A percentile compares a stretch with the other conserved stretches of the same genome.
Conservation (phyloP, 2,888 invertebrate species). For the Tolmerus cingulatus region DNA sequence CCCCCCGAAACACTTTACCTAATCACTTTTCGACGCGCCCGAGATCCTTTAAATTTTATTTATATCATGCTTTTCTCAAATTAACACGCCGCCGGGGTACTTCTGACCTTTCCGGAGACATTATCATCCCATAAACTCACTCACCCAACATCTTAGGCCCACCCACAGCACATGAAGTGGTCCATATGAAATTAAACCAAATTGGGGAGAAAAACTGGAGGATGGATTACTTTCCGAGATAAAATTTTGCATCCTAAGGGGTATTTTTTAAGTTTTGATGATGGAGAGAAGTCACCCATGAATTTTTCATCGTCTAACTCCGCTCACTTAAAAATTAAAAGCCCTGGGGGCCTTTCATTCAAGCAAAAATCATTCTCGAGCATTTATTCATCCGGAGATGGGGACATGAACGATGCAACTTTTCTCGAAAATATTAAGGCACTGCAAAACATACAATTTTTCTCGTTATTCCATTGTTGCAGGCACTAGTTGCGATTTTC, state of each 20-base stretch:
- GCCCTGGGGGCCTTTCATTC: neutral
- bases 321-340: conserved; percentile 24
- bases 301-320: conserved; percentile 17
- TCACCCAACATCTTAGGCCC: neutral
- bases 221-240: neutral
- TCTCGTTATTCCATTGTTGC: neutral
- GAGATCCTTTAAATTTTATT: neutral
- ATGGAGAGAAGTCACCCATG: conserved; percentile 12
- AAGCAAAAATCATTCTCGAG: conserved; percentile 15
- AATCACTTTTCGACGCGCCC: neutral
- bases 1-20: neutral
- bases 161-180: neutral
- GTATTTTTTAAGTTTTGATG: neutral
- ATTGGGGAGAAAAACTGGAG: neutral
- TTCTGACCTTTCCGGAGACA: neutral
- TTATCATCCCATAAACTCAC: neutral
- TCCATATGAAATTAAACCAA: neutral
- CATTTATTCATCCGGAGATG: neutral
- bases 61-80: neutral
- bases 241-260: conserved; percentile 15
- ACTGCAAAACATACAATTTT: neutral
- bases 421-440: neutral
- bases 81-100: neutral
- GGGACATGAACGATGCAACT: neutral
- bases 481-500: neutral